Evolutionary conservation across 2,113 vertebrate species (phyloP), one percentile per base, ranked within the genome.

Genomic region (Amblyopsis rosae): DNA sequence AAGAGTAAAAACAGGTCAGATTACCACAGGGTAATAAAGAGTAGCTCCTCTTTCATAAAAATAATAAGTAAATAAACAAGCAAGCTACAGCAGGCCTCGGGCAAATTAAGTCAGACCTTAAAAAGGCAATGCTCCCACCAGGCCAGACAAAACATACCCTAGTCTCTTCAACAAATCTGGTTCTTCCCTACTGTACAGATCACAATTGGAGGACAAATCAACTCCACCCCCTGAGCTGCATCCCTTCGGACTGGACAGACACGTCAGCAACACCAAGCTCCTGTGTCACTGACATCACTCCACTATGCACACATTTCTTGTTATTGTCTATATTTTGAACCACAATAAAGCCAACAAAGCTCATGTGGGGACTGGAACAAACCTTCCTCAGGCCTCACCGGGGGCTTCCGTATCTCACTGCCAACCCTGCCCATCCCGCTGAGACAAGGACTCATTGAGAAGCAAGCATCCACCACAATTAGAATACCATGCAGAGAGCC

Each of bases 351-450:
- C 84, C 77, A 84, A 79, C 72, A 76, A 68, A 72, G 75, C 84
- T 82, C 84, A 84, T 68, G 82, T 77, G 69, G 89, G 75, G 86
- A 76, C 41, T 79, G 72, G 82, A 69, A 87, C 81, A 87, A 70
- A 65, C 81, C 87, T 91, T 91, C 88, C 87, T 90, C 79, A 76
- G 74, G 77, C 79, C 90, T 84, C 90, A 82, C 87, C 81, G 75
- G 91, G 90, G 83, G 87, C 87, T 91, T 93, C 92, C 90, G 88
- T 76, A 65, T 79, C 69, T 46, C 61, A 51, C 59, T 81, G 90
- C 90, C 91, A 93, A 86, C 10, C 53, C 55, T 75, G 81, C 75
- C 78, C 76, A 54, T 74, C 88, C 89, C 78, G 87, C 87, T 81
- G 88, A 72, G 87, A 79, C 83, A 72, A 81, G 76, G 71, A 81